phyloP scores from a whole-genome alignment of 37 sponge, comb jelly and placozoan genomes.

The Hexactinellida sp. region DNA sequence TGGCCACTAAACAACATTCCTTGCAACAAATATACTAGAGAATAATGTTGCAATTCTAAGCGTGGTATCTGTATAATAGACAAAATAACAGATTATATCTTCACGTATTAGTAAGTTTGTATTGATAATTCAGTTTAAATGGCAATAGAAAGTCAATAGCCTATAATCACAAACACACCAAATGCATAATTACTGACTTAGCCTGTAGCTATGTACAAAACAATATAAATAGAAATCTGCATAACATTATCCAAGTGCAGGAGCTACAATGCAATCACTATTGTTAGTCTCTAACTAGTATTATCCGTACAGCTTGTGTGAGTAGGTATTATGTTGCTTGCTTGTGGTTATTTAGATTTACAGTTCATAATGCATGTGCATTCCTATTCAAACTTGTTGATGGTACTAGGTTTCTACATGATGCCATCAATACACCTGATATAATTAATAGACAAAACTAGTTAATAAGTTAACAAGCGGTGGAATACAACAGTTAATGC shows the following conservation, averaged over 20 bases:
- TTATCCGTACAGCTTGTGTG: neutral
- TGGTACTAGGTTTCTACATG: conserved; percentile 14
- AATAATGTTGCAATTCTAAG: neutral
- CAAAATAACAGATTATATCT: conserved; percentile 16
- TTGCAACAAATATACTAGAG: neutral
- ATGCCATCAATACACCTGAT: neutral
- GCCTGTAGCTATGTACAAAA: conserved; percentile 15
- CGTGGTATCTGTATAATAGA: neutral
- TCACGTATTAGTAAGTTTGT: neutral
- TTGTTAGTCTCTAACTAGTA: neutral
- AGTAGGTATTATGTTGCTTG: conserved; percentile 11
- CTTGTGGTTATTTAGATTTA: conserved; percentile 17
- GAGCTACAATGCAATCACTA: conserved; percentile 15
- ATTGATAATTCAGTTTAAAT: neutral
- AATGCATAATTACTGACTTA: conserved; percentile 18
- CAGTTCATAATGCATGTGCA: conserved; percentile 17
- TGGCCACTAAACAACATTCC: conserved; percentile 12
- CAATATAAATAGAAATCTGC: conserved; percentile 14
- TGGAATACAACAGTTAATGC: neutral
- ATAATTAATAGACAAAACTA: neutral
- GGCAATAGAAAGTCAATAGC: conserved; percentile 16
- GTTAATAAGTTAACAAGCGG: neutral
- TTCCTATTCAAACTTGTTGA: conserved; percentile 14
- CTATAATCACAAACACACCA: conserved; percentile 17
- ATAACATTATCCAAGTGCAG: conserved; percentile 12